Percentiles rank a stretch among this genome's conserved stretches.
These are phyloP conservation scores for Calcarius lapponicus DNA, from an alignment of 2,797 vertebrate species.

Conservation along the genomic window DNA sequence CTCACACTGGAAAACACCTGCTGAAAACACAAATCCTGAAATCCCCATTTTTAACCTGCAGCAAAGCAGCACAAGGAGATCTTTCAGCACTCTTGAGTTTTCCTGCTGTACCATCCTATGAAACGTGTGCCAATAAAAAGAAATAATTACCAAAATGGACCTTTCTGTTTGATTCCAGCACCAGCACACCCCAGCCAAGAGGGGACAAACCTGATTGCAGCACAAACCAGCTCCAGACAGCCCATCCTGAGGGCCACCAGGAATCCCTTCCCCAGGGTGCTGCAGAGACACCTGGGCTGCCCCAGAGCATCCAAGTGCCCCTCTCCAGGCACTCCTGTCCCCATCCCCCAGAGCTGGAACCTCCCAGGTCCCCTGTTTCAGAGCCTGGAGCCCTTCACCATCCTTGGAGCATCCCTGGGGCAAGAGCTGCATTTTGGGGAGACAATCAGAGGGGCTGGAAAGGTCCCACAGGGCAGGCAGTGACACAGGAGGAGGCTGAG, in stretches of 20 bases:
- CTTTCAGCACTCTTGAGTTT: background rate
- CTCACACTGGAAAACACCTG: background rate
- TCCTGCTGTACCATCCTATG: background rate
- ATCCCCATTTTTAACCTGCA: accelerated
- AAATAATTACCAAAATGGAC: background rate
- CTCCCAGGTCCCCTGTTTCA: accelerated
- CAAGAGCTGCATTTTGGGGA: background rate
- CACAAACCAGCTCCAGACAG: accelerated
- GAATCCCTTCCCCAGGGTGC: background rate
- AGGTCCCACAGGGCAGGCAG: background rate
- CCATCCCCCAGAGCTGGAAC: background rate
- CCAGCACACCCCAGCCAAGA: background rate
- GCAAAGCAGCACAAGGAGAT: background rate
- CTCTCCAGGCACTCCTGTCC: background rate
- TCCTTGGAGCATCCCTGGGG: too few species aligned
- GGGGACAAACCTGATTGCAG: too few species aligned
- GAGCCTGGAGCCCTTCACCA: background rate
- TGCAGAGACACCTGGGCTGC: background rate
- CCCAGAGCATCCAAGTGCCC: background rate
- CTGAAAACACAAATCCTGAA: background rate
- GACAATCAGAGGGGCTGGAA: background rate
- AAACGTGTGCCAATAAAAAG: accelerated
- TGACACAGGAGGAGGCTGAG: background rate
- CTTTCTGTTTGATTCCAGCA: background rate
- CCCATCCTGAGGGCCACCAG: background rate